Percentiles rank a stretch among this genome's conserved stretches.
These are phyloP conservation scores for Eledone cirrhosa DNA, from an alignment of 2,888 invertebrate genomes.

Conservation along the genomic window DNA sequence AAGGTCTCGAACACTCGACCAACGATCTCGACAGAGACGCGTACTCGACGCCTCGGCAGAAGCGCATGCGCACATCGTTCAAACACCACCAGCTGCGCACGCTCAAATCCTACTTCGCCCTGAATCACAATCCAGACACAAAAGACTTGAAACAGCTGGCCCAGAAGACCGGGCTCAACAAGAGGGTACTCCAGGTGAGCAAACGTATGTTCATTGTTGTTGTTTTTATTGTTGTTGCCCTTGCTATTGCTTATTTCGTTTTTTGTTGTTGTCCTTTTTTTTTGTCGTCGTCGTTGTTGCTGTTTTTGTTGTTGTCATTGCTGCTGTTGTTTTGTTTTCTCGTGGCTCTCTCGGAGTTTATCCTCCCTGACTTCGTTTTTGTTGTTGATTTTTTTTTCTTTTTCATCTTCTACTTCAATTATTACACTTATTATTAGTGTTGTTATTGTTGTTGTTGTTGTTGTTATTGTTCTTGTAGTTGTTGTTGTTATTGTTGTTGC, in stretches of 20 bases:
- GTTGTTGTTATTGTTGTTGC: too few species aligned
- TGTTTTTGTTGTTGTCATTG: too few species aligned
- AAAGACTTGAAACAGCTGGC: constrained; percentile 97
- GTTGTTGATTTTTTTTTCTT: too few species aligned
- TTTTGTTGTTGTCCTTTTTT: too few species aligned
- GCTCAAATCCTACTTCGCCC: constrained; percentile 98
- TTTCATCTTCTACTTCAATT: too few species aligned
- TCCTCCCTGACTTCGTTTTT: too few species aligned
- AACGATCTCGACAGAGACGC: constrained; percentile 23
- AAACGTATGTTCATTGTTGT: constrained; percentile 15
- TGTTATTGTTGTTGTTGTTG: too few species aligned
- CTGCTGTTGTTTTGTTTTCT: too few species aligned
- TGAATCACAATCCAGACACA: constrained; percentile 99
- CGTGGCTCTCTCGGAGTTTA: too few species aligned
- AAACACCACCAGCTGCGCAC: constrained; percentile 97
- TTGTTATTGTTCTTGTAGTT: too few species aligned
- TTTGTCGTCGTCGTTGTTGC: too few species aligned
- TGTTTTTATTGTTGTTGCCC: not conserved
- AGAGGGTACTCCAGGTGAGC: constrained; percentile 92
- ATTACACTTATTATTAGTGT: too few species aligned
- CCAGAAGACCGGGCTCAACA: constrained; percentile 97
- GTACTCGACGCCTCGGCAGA: constrained; percentile 69
- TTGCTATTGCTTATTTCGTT: not conserved
- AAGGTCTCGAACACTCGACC: constrained; percentile 14
- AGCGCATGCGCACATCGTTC: constrained; percentile 97